Evolutionary conservation across 2,888 invertebrate genomes (phyloP).

Genomic region (Acrobasis consociella): DNA sequence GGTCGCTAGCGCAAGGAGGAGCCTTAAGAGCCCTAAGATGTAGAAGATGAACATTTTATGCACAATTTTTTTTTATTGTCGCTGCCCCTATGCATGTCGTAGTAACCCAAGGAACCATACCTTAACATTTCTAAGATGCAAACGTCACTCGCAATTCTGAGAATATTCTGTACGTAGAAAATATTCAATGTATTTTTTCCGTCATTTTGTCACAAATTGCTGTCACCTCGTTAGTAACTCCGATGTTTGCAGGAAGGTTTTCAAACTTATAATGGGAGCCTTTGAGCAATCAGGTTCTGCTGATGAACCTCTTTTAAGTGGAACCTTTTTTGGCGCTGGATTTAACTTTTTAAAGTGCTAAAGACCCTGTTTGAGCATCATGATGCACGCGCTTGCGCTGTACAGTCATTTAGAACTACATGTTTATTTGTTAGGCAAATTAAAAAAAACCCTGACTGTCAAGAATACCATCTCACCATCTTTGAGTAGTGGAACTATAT

Average conservation of each 20-base stretch:
- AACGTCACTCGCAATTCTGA: constrained; percentile 5
- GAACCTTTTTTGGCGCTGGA: neutral
- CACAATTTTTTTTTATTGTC: too few species aligned
- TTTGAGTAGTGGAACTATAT: too few species aligned
- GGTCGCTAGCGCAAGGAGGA: too few species aligned
- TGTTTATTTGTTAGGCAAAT: too few species aligned
- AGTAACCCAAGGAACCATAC: neutral
- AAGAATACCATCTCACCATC: too few species aligned
- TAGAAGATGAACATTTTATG: too few species aligned
- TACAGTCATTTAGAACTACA: too few species aligned
- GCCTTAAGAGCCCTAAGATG: too few species aligned
- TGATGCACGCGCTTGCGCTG: too few species aligned
- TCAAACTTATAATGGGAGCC: constrained; percentile 8
- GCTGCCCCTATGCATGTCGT: neutral
- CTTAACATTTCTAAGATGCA: constrained; percentile 14
- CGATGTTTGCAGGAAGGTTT: neutral
- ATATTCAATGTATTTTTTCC: neutral
- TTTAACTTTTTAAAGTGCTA: too few species aligned
- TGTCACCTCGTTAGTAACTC: neutral
- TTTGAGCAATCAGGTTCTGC: constrained; percentile 5
- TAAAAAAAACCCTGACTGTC: too few species aligned
- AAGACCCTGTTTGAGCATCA: too few species aligned
- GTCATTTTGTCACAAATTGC: constrained; percentile 11
- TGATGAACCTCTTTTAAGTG: constrained; percentile 1
- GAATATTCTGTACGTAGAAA: neutral